Base-by-base conservation (phyloP, 1,140 invertebrate genomes). In the Yoshiicerus persimilis region DNA sequence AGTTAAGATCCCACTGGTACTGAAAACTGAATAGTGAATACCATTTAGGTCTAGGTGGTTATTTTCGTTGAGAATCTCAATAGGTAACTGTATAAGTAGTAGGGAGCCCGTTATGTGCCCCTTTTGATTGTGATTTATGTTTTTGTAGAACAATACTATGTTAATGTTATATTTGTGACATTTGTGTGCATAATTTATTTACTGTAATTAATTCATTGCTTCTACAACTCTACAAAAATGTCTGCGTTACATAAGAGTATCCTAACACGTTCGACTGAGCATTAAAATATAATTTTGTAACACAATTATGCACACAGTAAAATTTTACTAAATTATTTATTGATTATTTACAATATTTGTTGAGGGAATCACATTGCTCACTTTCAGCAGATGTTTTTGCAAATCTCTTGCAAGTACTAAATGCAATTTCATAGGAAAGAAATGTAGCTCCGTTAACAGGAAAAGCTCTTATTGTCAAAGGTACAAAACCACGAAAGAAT, bases 401-500 rank as follows among this genome's bases (percentile, higher is more conserved):
- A 41, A 20, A 23, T 8, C 36, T 13, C 36, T 86, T 36, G 34
- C 32, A 83, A 64, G 92, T 4, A 10, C 32, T 80, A 20, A 36
- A 80, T 2, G 38, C 16, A n/a, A n/a, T 80, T 91, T 95, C 94
- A 92, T 96, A 96, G 10, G 93, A 93, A 47, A 95, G 91, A 92
- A 96, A 96, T 25, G 94, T 95, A 30, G 94, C 94, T 16, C 95
- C 95, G 92, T 96, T 96, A 4, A 95, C 94, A 0, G 95, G 95
- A 92, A 96, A 94, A 10, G 95, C 95, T 41, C 96, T 92, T 3
- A 95, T 90, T n/a, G 93, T 90, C 86, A 94, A 92, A 89, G 95
- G 93, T 84, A 92, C 92, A 87, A 94, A 93, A 6, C 95, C 95
- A 88, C 94, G 93, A 25, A 75, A 66, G 27, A 88, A 94, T 47